phyloP scores from a whole-genome alignment of 2,888 invertebrate genomes.

The Tachina fera region DNA sequence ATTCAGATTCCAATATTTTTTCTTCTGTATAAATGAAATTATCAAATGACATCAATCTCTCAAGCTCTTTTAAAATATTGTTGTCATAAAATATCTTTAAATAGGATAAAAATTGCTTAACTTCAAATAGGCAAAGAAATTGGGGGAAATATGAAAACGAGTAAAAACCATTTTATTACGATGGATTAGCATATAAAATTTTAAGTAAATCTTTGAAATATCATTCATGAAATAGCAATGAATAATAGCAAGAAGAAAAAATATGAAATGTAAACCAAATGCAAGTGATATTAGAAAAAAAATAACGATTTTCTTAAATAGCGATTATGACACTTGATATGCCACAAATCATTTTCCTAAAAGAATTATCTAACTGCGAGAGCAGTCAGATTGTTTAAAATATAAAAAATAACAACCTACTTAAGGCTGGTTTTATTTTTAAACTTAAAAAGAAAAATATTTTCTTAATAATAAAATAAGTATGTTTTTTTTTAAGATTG shows the following conservation, averaged over 20 bases:
- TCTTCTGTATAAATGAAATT: not conserved
- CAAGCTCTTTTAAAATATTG: constrained; percentile 12
- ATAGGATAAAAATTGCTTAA: constrained; percentile 46
- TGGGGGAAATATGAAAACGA: constrained; percentile 9
- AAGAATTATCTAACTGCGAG: constrained; percentile 25
- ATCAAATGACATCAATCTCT: constrained; percentile 41
- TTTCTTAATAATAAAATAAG: constrained; percentile 58
- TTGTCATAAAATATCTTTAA: constrained; percentile 50
- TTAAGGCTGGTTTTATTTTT: constrained; percentile 41
- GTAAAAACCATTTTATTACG: constrained; percentile 42
- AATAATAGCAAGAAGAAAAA: constrained; percentile 11
- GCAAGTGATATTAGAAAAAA: constrained; percentile 48
- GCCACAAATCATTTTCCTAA: constrained; percentile 66
- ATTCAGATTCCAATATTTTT: constrained; percentile 2
- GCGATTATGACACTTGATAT: constrained; percentile 72
- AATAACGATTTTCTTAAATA: constrained; percentile 65
- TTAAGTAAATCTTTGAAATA: constrained; percentile 47
- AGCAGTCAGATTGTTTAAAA: constrained; percentile 29
- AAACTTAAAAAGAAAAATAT: constrained; percentile 39
- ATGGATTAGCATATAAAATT: constrained; percentile 62
- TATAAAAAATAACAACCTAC: constrained; percentile 57
- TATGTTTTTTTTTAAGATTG: not conserved
- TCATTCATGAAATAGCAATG: not conserved
- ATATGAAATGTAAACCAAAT: constrained; percentile 50
- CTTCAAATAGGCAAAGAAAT: constrained; percentile 29